A percentile compares a stretch with the other conserved stretches of the same genome.
phyloP scores from a whole-genome alignment of 2,113 vertebrate genomes.

The Gymnogyps californianus region DNA sequence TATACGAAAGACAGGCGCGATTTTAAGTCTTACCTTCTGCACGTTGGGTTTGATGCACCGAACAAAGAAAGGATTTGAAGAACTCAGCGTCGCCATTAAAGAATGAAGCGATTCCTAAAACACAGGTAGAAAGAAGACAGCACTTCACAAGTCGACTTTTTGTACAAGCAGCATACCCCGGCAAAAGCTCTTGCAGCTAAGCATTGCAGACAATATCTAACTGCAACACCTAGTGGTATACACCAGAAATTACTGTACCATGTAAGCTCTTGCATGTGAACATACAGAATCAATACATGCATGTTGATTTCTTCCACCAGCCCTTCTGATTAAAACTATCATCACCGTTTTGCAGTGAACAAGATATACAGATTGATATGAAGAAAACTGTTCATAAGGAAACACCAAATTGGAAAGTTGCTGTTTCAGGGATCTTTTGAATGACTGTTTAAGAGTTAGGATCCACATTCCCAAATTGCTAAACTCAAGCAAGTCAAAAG shows the following conservation, averaged over 20 bases:
- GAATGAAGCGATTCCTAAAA: constrained; percentile 87
- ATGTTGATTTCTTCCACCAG: rapidly evolving
- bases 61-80: constrained; percentile 92
- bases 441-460: background rate
- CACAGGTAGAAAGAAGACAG: background rate
- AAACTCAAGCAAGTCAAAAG: background rate
- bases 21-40: constrained; percentile 83
- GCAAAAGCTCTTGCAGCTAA: background rate
- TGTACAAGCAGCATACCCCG: background rate
- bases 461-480: background rate
- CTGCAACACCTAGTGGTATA: constrained; percentile 28
- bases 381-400: background rate
- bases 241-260: background rate
- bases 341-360: background rate
- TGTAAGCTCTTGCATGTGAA: background rate
- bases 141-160: background rate
- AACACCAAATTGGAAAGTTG: background rate
- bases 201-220: background rate
- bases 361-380: background rate
- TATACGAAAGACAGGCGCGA: rapidly evolving
- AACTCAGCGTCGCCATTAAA: constrained; percentile 90
- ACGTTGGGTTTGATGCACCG: constrained; percentile 96
- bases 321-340: background rate
- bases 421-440: background rate
- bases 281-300: rapidly evolving